A percentile compares a stretch with the other conserved stretches of the same genome.
phyloP scores from a whole-genome alignment of 1,140 invertebrate genomes.

The Dreissena polymorpha region DNA sequence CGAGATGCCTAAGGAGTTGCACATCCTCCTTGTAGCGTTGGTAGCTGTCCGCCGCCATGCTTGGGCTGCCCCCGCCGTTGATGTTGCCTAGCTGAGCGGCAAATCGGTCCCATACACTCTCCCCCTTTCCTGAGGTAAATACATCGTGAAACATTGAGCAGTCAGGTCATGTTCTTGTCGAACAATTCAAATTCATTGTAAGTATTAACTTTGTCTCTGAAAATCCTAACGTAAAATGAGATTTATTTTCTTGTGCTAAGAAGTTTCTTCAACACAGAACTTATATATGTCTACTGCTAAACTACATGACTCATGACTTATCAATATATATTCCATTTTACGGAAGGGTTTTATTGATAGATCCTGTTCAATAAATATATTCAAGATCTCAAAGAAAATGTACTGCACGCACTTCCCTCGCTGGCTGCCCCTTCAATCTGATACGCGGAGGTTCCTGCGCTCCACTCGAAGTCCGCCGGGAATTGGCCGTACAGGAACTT shows the following conservation, averaged over 20 bases:
- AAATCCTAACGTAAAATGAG: too few species aligned
- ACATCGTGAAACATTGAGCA: background rate
- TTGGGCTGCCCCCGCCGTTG: constrained; percentile 81
- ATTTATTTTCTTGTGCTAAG: too few species aligned
- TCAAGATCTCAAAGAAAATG: background rate
- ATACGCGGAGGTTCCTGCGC: constrained; percentile 78
- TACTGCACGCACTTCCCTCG: constrained; percentile 65
- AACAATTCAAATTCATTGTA: too few species aligned
- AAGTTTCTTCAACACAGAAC: too few species aligned
- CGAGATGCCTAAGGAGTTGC: constrained; percentile 79
- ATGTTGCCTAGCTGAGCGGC: constrained; percentile 80
- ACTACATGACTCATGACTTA: too few species aligned
- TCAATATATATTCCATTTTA: too few species aligned
- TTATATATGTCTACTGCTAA: too few species aligned
- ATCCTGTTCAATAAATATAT: too few species aligned
- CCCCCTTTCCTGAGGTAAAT: constrained; percentile 72
- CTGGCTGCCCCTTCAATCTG: constrained; percentile 79
- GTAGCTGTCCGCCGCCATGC: constrained; percentile 86
- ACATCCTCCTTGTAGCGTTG: constrained; percentile 85
- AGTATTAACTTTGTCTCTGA: too few species aligned
- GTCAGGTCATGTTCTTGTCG: background rate
- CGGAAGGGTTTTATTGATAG: too few species aligned
- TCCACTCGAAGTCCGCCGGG: constrained; percentile 78
- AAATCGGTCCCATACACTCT: constrained; percentile 82
- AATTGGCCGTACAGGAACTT: constrained; percentile 66